Evolutionary conservation across 2,888 invertebrate species (phyloP), one percentile per base, ranked within the genome.

Genomic region (Limnephilus auricula): DNA sequence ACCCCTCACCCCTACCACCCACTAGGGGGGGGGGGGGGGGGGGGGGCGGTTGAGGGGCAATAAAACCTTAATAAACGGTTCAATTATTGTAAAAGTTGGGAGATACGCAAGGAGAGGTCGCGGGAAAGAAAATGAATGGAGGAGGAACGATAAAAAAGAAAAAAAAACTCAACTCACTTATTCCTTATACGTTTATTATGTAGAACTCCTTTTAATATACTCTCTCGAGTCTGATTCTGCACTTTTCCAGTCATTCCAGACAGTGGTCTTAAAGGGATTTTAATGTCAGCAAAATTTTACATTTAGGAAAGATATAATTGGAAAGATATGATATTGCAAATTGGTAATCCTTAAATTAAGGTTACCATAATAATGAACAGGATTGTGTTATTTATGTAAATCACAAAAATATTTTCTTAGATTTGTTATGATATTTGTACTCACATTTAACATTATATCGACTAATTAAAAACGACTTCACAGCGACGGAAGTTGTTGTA

Each of bases 41-140:
- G n/a, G n/a, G n/a, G n/a, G n/a, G n/a, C 78, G 78, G 78, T 0
- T 37, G 83, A 50, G 85, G 89, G 89, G 93, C 92, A 92, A 93
- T 93, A 93, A 93, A 93, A 92, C 90, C 92, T 90, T 91, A 92
- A 93, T 93, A 93, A 93, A 93, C 93, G 92, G 92, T 93, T 93
- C 93, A 93, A 93, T 93, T 93, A 92, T 93, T 93, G 93, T 93
- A 92, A 93, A 92, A 93, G 92, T 92, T 91, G 34, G 90, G 92
- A 84, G 92, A 92, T 92, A 90, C 80, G 86, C 90, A 30, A 78
- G 78, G 82, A 82, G 50, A 40, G 40, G n/a, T 45, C n/a, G 85
- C 45, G n/a, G 13, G 40, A n/a, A 82, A 32, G 85, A 88, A 83
- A 79, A 78, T 45, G 90, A 80, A 89, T 85, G 89, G 84, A 91